phyloP scores from a whole-genome alignment of 2,113 vertebrate genomes.

The Triplophysa dalaica region DNA sequence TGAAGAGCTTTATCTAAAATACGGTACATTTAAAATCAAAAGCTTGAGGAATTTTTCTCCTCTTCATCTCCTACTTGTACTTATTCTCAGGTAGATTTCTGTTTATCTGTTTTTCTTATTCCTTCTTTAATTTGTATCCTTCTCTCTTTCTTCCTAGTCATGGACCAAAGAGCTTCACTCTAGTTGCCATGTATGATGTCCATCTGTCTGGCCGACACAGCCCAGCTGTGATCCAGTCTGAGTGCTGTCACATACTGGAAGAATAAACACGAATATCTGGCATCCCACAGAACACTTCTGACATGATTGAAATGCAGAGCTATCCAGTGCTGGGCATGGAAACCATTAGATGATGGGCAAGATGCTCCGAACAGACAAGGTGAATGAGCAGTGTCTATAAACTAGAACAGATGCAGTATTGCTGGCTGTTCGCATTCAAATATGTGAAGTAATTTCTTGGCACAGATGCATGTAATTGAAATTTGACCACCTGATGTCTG shows the following conservation, averaged over 20 bases:
- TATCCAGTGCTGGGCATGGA: conserved; percentile 12
- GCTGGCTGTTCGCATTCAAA: neutral
- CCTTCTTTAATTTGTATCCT: neutral
- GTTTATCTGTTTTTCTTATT: neutral
- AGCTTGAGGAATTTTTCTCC: no score
- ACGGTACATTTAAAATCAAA: no score
- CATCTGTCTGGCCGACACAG: conserved; percentile 22
- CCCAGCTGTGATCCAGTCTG: conserved; percentile 32
- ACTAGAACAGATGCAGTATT: conserved; percentile 24
- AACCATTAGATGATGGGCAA: neutral
- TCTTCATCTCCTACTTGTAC: no score
- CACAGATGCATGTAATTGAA: conserved; percentile 22
- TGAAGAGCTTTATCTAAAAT: no score
- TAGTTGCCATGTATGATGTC: conserved; percentile 37
- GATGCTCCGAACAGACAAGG: conserved; percentile 14
- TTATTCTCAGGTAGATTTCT: neutral
- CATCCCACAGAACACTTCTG: conserved; percentile 1
- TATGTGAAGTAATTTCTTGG: neutral
- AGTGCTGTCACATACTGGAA: conserved; percentile 10
- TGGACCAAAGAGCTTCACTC: neutral
- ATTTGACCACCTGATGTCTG: conserved; percentile 31
- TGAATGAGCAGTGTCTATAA: conserved; percentile 27
- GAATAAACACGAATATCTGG: conserved; percentile 32
- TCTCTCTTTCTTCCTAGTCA: neutral
- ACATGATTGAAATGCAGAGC: conserved; percentile 14